phyloP scores from a whole-genome alignment of 1,140 invertebrate species.

The Aphaenogaster floridana region DNA sequence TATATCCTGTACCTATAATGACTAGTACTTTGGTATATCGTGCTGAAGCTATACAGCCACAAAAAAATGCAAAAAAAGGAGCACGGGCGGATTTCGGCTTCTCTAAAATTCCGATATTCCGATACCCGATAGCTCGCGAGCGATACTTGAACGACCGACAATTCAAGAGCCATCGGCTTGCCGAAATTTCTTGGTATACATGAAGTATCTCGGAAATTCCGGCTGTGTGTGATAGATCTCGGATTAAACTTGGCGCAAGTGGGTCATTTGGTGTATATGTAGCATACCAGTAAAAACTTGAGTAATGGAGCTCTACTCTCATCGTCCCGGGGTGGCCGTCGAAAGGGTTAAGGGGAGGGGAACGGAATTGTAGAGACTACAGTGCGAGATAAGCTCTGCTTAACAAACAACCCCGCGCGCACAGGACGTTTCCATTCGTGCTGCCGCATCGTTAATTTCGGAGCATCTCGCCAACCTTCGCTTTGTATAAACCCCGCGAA shows the following conservation, averaged over 20 bases:
- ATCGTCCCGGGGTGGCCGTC: conserved; percentile 8
- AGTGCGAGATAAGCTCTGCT: conserved; percentile 53
- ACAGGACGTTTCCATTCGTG: conserved; percentile 48
- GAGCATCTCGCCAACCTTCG: conserved; percentile 25
- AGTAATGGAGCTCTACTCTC: conserved; percentile 42
- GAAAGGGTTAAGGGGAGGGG: conserved; percentile 24
- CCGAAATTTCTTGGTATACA: conserved; percentile 50
- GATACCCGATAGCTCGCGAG: conserved; percentile 37
- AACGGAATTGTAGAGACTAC: not conserved
- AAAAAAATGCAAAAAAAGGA: conserved; percentile 34
- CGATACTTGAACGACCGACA: conserved; percentile 48
- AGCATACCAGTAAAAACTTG: conserved; percentile 50
- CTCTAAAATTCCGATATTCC: conserved; percentile 50
- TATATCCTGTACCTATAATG: not conserved
- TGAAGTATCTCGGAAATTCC: conserved; percentile 40
- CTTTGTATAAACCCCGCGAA: conserved; percentile 22
- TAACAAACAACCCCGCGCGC: conserved; percentile 48
- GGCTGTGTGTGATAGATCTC: conserved; percentile 52
- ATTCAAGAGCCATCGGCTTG: conserved; percentile 53
- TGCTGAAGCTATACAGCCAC: not conserved
- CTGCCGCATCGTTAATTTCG: conserved; percentile 52
- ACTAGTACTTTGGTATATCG: conserved; percentile 10
- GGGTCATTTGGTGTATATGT: conserved; percentile 54
- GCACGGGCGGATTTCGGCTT: not conserved
- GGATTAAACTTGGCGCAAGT: conserved; percentile 59